Conservation (phyloP, 2,797 vertebrate genomes). For the Poecilia wingei region DNA sequence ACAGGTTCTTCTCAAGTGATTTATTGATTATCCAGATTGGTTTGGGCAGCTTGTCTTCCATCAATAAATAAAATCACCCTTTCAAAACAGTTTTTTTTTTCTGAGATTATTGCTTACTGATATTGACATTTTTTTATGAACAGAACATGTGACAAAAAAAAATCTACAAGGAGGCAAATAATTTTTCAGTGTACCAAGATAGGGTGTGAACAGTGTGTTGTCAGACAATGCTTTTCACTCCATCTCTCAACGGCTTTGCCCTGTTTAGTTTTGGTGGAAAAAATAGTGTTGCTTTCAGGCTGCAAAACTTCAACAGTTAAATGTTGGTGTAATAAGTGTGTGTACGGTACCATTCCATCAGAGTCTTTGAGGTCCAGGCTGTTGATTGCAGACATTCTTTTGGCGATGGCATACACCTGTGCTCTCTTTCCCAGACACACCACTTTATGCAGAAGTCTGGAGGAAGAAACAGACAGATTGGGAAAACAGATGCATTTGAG, state of each 20-base stretch:
- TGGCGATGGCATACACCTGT: conserved; percentile 79
- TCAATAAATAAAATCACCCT: neutral
- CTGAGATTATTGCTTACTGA: neutral
- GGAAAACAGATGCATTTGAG: neutral
- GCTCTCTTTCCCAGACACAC: conserved; percentile 83
- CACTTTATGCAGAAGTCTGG: conserved; percentile 82
- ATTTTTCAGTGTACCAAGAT: neutral
- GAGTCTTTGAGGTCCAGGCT: conserved; percentile 82
- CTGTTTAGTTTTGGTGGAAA: neutral
- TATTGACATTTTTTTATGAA: neutral
- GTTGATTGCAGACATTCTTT: conserved; percentile 77
- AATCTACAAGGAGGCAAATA: neutral
- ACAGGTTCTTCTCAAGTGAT: neutral
- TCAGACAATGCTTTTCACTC: neutral
- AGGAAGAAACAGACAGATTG: conserved; percentile 11
- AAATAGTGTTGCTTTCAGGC: neutral
- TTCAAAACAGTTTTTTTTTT: neutral
- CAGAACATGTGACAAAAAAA: neutral
- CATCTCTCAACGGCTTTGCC: neutral
- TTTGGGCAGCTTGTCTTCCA: neutral
- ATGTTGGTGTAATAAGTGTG: neutral
- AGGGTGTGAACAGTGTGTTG: neutral
- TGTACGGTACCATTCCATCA: conserved; percentile 79
- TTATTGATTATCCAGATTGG: neutral
- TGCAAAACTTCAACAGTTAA: neutral